Conservation (phyloP, 2,113 vertebrate genomes). For the Bos indicus region DNA sequence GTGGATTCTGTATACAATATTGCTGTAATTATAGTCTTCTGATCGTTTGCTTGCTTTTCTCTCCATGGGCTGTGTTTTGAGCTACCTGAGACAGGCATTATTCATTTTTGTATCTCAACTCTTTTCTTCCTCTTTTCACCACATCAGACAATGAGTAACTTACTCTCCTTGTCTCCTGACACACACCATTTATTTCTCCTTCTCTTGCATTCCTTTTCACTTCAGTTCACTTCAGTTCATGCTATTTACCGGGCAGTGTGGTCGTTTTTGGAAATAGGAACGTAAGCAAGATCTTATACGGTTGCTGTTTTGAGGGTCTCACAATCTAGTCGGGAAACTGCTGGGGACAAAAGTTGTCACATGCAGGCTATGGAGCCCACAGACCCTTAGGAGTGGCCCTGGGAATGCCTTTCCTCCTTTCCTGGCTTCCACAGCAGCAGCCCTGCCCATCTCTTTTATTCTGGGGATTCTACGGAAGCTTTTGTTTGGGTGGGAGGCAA, state of each 20-base stretch:
- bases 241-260: background rate
- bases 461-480: background rate
- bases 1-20: background rate
- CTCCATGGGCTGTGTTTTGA: background rate
- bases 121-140: background rate
- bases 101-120: background rate
- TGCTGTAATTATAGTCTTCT: background rate
- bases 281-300: background rate
- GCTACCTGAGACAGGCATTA: background rate
- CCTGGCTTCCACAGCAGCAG: background rate
- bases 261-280: background rate
- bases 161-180: background rate
- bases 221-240: background rate
- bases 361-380: background rate
- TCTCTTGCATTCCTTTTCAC: background rate
- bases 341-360: background rate
- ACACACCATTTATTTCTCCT: background rate
- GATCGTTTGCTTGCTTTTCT: background rate
- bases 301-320: background rate
- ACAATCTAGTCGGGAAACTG: background rate
- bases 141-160: background rate
- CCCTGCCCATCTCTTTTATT: background rate
- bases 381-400: background rate
- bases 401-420: background rate
- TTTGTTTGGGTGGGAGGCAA: slow-evolving; percentile 3